These are phyloP conservation scores for Stenotaenia linearis DNA, from an alignment of 2,888 invertebrate genomes.

Conservation along the genomic window DNA sequence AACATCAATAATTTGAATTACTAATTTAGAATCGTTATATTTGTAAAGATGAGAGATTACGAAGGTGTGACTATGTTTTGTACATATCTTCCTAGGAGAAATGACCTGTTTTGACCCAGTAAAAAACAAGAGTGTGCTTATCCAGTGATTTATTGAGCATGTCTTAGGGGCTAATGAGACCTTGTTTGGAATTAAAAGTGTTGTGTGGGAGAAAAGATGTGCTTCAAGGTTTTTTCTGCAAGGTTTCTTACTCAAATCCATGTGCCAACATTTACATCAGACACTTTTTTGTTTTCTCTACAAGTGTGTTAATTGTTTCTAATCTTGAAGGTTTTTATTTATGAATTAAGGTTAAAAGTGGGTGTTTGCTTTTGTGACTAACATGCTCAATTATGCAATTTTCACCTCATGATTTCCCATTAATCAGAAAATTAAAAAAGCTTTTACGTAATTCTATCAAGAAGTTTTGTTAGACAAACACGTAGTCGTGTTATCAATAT, in stretches of 20 bases:
- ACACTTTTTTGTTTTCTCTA: too few species aligned
- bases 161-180: constrained; percentile 4
- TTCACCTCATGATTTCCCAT: neutral
- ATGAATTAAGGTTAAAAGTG: neutral
- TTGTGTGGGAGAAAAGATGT: constrained; percentile 2
- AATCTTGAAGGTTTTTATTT: neutral
- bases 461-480: neutral
- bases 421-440: neutral
- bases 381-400: neutral
- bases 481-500: neutral
- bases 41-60: neutral
- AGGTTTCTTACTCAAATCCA: neutral
- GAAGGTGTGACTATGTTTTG: neutral
- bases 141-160: constrained; percentile 9
- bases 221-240: neutral
- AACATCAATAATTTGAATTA: neutral
- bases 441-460: neutral
- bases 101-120: constrained; percentile 9
- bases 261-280: neutral
- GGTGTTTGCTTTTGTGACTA: neutral
- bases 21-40: neutral
- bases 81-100: neutral
- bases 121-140: constrained; percentile 9
- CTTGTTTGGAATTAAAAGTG: constrained; percentile 9
- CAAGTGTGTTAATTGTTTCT: neutral